phyloP scores from a whole-genome alignment of 2,888 invertebrate genomes.

The Caenorhabditis auriculariae region DNA sequence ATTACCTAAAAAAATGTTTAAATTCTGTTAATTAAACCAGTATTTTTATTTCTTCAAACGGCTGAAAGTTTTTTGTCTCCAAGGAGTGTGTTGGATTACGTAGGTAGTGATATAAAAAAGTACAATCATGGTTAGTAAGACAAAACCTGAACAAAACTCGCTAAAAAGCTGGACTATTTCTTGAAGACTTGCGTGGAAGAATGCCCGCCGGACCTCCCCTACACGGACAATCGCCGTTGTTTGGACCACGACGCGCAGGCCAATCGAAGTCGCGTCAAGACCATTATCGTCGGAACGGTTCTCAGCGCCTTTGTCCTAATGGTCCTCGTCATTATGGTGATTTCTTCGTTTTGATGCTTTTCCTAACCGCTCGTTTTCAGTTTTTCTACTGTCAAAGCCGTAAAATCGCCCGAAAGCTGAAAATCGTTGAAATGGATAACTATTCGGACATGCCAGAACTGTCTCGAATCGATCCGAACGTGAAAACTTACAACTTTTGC shows the following conservation, averaged over 20 bases:
- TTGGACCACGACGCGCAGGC: slow-evolving; percentile 33
- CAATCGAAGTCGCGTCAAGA: slow-evolving; percentile 8
- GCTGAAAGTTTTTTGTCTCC: no score
- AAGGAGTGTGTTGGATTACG: no score
- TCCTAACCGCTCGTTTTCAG: slow-evolving; percentile 3
- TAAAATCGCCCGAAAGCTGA: slow-evolving; percentile 21
- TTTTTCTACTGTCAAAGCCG: slow-evolving; percentile 21
- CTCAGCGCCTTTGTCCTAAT: slow-evolving; percentile 17
- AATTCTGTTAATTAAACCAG: no score
- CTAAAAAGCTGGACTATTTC: no score
- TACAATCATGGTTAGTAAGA: no score
- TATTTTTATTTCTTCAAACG: no score
- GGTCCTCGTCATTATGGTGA: slow-evolving; percentile 26
- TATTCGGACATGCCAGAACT: slow-evolving; percentile 36
- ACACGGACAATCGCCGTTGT: slow-evolving; percentile 25
- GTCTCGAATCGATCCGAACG: slow-evolving; percentile 24
- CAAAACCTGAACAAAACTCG: no score
- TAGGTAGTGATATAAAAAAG: no score
- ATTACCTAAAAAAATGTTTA: no score
- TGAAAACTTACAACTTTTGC: slow-evolving; percentile 1
- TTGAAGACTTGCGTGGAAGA: slow-evolving; percentile 22
- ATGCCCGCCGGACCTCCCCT: slow-evolving; percentile 41
- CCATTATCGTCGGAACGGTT: slow-evolving; percentile 15
- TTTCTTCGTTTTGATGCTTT: background rate
- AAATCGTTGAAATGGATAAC: slow-evolving; percentile 26